Evolutionary conservation across 2,888 invertebrate genomes (phyloP).

Genomic region (Leucophora obtusa): DNA sequence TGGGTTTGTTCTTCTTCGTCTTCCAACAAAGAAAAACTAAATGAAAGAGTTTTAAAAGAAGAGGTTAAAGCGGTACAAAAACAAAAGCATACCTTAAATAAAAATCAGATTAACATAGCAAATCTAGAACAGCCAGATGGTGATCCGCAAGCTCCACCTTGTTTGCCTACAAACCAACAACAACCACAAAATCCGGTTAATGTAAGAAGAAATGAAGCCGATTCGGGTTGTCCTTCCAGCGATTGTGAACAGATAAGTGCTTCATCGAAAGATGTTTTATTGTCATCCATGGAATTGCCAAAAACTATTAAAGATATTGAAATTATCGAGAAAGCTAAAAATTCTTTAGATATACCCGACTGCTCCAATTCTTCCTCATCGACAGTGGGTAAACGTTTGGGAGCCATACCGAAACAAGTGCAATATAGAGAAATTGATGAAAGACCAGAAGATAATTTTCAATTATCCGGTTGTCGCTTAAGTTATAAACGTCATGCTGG

Average conservation of each 20-base stretch:
- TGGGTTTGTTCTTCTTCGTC: slow-evolving; percentile 46
- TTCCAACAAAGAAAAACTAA: slow-evolving; percentile 63
- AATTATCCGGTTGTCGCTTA: slow-evolving; percentile 22
- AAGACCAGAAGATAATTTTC: slow-evolving; percentile 35
- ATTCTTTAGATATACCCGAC: slow-evolving; percentile 71
- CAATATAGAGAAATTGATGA: slow-evolving; percentile 76
- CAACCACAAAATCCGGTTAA: slow-evolving; percentile 36
- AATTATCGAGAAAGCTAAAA: slow-evolving; percentile 70
- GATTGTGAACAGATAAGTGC: slow-evolving; percentile 83
- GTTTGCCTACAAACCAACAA: slow-evolving; percentile 8
- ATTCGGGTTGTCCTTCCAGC: slow-evolving; percentile 78
- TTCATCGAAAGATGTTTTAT: slow-evolving; percentile 85
- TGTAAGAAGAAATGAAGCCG: slow-evolving; percentile 77
- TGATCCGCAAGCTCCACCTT: slow-evolving; percentile 50
- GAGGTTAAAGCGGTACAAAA: slow-evolving; percentile 67
- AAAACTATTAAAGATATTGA: slow-evolving; percentile 72
- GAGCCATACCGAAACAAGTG: slow-evolving; percentile 79
- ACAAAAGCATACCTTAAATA: slow-evolving; percentile 59
- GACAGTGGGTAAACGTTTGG: slow-evolving; percentile 73
- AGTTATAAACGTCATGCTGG: slow-evolving; percentile 70
- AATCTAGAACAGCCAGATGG: slow-evolving; percentile 53
- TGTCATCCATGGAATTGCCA: slow-evolving; percentile 76
- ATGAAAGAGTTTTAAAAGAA: slow-evolving; percentile 69
- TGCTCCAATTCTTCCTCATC: slow-evolving; percentile 15
- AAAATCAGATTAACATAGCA: slow-evolving; percentile 33